Conservation (phyloP, 2,113 vertebrate genomes). For the Nycticryphes semicollaris region DNA sequence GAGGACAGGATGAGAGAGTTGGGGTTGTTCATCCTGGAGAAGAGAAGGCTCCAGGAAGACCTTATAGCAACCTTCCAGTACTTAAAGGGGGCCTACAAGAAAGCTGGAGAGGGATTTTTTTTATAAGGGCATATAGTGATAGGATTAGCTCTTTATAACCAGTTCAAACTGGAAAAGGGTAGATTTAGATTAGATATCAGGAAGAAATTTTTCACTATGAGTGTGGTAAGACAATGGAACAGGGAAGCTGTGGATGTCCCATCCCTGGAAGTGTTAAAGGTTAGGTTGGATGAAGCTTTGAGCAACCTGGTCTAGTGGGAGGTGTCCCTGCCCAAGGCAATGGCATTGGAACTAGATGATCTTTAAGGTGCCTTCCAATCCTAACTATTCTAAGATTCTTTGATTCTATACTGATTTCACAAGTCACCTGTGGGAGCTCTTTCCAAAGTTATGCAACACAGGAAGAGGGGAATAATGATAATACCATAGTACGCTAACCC, state of each 20-base stretch:
- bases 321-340: neutral
- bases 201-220: neutral
- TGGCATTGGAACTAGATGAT: neutral
- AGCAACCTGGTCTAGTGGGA: neutral
- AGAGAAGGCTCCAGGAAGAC: neutral
- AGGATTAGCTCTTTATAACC: too few species aligned
- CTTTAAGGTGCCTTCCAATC: neutral
- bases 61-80: neutral
- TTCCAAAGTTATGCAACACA: neutral
- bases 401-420: neutral
- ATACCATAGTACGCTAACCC: neutral
- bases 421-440: fast-evolving
- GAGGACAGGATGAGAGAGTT: neutral
- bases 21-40: neutral
- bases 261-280: neutral
- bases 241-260: neutral
- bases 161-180: neutral
- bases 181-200: neutral
- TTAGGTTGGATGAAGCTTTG: neutral
- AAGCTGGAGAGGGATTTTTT: neutral
- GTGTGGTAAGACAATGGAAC: neutral
- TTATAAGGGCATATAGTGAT: neutral
- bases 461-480: neutral
- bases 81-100: neutral
- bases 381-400: neutral